These are phyloP conservation scores for Tenualosa thibaudeaui DNA, from an alignment of 2,797 vertebrate species.

Conservation along the genomic window DNA sequence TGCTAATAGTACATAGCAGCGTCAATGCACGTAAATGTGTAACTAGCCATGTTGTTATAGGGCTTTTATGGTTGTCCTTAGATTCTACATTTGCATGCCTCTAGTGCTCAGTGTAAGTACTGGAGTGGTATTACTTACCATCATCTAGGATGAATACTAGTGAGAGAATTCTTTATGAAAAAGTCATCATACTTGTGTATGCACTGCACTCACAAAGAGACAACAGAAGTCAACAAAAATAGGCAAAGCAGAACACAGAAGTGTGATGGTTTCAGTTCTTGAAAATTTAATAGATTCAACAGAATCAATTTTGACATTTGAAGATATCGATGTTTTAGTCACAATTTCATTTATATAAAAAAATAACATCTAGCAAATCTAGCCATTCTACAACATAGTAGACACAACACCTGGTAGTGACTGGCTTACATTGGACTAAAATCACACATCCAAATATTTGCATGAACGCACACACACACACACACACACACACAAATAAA, in stretches of 20 bases:
- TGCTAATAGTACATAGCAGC: background rate
- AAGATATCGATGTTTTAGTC: constrained; percentile 14
- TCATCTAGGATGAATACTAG: background rate
- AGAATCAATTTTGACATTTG: constrained; percentile 9
- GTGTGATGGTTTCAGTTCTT: background rate
- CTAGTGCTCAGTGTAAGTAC: background rate
- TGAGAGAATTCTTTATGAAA: background rate
- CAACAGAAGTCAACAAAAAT: background rate
- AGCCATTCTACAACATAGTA: background rate
- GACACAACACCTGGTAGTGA: background rate
- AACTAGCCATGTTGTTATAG: background rate
- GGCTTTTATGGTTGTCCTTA: background rate
- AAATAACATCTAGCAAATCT: background rate
- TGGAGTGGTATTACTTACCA: background rate
- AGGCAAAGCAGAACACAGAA: background rate
- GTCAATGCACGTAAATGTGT: background rate
- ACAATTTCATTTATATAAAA: background rate
- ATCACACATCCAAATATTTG: background rate
- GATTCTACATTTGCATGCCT: no score
- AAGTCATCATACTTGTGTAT: background rate
- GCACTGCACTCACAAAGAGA: background rate
- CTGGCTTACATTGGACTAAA: background rate
- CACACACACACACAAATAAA: background rate
- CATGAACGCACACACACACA: background rate
- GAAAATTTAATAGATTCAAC: constrained; percentile 18